phyloP scores from a whole-genome alignment of 2,797 vertebrate species.

The Cichlasoma orientale region DNA sequence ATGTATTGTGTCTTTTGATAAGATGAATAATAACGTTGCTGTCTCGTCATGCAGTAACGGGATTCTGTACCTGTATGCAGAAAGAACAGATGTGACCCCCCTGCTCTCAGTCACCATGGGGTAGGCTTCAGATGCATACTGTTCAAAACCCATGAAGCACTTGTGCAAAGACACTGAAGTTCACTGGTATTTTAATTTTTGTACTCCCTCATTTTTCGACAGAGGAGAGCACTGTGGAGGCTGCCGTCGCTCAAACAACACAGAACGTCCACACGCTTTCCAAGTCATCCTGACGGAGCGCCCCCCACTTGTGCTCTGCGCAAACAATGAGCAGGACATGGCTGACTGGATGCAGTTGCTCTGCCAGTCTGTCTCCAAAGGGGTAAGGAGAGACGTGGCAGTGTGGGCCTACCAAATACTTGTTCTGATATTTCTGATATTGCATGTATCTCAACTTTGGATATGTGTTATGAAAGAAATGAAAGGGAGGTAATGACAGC shows the following conservation, averaged over 20 bases:
- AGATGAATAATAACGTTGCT: neutral
- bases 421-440: neutral
- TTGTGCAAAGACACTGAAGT: neutral
- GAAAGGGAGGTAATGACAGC: neutral
- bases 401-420: neutral
- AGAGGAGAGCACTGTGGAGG: slow-evolving; percentile 97
- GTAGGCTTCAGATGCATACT: slow-evolving; percentile 74
- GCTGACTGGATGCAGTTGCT: slow-evolving; percentile 96
- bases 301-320: slow-evolving; percentile 91
- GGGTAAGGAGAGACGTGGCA: slow-evolving; percentile 79
- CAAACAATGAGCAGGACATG: slow-evolving; percentile 92
- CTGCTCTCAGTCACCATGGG: slow-evolving; percentile 94
- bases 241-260: slow-evolving; percentile 91
- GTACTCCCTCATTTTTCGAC: neutral
- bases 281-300: slow-evolving; percentile 93
- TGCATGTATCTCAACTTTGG: too few relatives aligned
- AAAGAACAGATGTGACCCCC: slow-evolving; percentile 88
- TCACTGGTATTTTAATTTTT: neutral
- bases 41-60: slow-evolving; percentile 83
- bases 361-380: slow-evolving; percentile 97
- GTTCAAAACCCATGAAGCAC: neutral
- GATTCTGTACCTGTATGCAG: slow-evolving; percentile 92
- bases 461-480: too few relatives aligned
- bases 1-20: neutral
- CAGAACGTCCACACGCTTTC: slow-evolving; percentile 93